phyloP scores from a whole-genome alignment of 2,113 vertebrate genomes.

The Hiodon alosoides region DNA sequence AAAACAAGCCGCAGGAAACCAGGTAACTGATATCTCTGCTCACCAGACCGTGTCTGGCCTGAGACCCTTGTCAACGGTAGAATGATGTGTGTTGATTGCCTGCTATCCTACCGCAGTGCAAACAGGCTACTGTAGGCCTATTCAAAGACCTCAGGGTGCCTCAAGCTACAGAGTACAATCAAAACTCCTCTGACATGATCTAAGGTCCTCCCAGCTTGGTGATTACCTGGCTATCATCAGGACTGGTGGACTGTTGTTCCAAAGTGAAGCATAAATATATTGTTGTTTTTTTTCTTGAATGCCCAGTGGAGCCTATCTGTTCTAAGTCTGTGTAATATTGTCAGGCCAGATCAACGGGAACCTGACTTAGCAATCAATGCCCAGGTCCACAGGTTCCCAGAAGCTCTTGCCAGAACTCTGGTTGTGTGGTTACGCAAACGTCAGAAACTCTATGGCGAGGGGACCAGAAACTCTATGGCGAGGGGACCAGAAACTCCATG shows the following conservation, averaged over 20 bases:
- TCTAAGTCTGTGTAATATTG: no score
- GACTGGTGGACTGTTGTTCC: conserved; percentile 17
- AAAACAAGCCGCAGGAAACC: conserved; percentile 4
- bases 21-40: conserved; percentile 4
- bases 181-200: conserved; percentile 41
- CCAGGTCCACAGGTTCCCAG: no score
- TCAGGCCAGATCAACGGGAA: no score
- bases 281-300: neutral
- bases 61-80: conserved; percentile 30
- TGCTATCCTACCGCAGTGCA: conserved; percentile 25
- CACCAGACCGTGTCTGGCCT: neutral
- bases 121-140: conserved; percentile 11
- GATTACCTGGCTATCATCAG: conserved; percentile 46
- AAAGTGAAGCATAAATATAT: neutral
- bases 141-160: conserved; percentile 28
- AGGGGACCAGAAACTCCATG: no score
- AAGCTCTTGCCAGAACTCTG: no score
- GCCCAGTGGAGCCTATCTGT: conserved; percentile 16
- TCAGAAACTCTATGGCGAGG: no score
- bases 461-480: no score
- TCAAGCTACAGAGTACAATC: conserved; percentile 43
- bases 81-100: conserved; percentile 43
- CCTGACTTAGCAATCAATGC: no score
- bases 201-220: conserved; percentile 46
- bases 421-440: no score